Evolutionary conservation across 2,797 vertebrate genomes (phyloP).

Genomic region (Lutra lutra): DNA sequence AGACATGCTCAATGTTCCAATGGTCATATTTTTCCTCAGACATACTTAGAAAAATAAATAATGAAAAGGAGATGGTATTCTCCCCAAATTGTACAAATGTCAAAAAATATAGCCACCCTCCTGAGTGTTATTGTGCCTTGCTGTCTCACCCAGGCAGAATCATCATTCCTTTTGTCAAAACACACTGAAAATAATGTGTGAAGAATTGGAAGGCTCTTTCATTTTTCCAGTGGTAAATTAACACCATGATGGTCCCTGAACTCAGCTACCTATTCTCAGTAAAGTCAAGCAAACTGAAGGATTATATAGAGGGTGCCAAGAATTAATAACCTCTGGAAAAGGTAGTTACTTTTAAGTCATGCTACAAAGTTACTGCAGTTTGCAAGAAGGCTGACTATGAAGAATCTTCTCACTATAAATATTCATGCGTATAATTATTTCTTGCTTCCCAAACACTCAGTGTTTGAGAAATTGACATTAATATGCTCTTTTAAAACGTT

Average conservation of each 20-base stretch:
- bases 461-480: conserved; percentile 29
- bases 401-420: background rate
- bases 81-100: conserved; percentile 78
- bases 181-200: conserved; percentile 74
- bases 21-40: conserved; percentile 57
- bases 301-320: conserved; percentile 3
- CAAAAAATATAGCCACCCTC: conserved; percentile 80
- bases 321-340: conserved; percentile 62
- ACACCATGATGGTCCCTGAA: background rate
- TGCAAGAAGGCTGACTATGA: background rate
- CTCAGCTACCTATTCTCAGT: conserved; percentile 50
- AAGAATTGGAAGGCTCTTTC: conserved; percentile 63
- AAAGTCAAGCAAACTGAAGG: conserved; percentile 60
- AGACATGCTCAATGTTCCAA: conserved; percentile 23
- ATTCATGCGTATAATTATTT: background rate
- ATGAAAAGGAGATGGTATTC: conserved; percentile 70
- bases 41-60: conserved; percentile 74
- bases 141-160: conserved; percentile 73
- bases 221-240: conserved; percentile 76
- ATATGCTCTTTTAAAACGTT: background rate
- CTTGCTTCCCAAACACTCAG: conserved; percentile 7
- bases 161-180: conserved; percentile 77
- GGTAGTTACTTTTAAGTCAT: background rate
- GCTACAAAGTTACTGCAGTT: background rate
- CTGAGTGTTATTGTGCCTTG: conserved; percentile 79